phyloP scores from a whole-genome alignment of 2,113 vertebrate genomes.

The Phyllostomus hastatus region DNA sequence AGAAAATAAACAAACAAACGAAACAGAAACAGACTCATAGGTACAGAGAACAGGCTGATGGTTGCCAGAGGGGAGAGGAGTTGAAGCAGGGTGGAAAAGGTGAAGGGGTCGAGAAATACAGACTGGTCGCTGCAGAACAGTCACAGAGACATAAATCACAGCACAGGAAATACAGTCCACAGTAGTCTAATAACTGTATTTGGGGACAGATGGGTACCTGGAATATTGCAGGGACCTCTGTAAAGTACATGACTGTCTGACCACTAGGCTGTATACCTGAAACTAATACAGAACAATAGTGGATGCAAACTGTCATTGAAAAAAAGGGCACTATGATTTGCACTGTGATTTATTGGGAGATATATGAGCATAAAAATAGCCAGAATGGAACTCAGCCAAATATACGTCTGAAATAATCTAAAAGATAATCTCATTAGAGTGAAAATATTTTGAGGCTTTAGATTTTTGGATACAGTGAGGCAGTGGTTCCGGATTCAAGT shows the following conservation, averaged over 20 bases:
- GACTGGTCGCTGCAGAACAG: background rate
- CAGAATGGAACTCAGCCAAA: background rate
- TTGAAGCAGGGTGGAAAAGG: background rate
- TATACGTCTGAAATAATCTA: background rate
- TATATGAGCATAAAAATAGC: background rate
- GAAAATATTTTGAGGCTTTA: background rate
- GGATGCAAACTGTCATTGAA: background rate
- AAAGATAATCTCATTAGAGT: background rate
- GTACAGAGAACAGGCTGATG: background rate
- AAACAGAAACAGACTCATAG: background rate
- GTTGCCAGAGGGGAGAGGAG: background rate
- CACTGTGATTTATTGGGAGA: background rate
- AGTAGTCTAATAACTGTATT: background rate
- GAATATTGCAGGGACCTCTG: background rate
- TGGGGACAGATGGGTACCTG: background rate
- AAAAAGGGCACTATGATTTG: background rate
- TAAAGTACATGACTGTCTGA: background rate
- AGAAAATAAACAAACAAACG: background rate
- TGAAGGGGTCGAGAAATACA: background rate
- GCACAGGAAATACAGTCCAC: background rate
- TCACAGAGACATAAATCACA: background rate
- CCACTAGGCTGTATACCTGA: background rate
- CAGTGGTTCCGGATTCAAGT: background rate
- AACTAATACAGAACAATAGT: background rate
- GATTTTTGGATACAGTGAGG: background rate